phyloP scores from a whole-genome alignment of 2,113 vertebrate genomes.

The Meles meles region DNA sequence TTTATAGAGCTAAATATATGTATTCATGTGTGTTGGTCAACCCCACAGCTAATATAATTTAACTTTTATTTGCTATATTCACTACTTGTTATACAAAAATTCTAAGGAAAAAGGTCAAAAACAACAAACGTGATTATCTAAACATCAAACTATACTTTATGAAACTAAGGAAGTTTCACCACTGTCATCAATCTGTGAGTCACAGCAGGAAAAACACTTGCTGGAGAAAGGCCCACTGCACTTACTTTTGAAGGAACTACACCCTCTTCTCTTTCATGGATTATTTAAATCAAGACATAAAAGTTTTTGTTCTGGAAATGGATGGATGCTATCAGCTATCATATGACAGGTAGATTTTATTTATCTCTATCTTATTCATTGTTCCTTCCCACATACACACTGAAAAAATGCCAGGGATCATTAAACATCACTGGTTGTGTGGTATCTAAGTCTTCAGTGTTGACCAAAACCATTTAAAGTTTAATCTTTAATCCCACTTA shows the following conservation, averaged over 20 bases:
- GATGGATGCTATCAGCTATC: background rate
- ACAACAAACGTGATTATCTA: background rate
- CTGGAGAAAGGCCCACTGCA: background rate
- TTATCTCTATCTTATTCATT: background rate
- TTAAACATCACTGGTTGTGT: background rate
- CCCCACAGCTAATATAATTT: background rate
- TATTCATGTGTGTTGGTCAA: background rate
- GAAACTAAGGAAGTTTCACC: conserved; percentile 10
- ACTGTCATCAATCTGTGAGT: background rate
- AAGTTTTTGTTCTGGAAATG: background rate
- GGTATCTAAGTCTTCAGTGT: background rate
- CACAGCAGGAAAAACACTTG: background rate
- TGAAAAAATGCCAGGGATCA: background rate
- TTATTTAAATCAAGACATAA: background rate
- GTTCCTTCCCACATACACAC: background rate
- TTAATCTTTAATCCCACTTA: conserved; percentile 14
- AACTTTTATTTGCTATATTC: background rate
- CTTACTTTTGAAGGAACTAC: background rate
- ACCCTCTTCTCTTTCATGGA: background rate
- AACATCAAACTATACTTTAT: background rate
- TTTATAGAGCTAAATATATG: background rate
- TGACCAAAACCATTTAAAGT: background rate
- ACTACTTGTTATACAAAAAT: background rate
- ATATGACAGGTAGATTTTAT: background rate
- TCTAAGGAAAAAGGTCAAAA: background rate